Evolutionary conservation across 2,113 vertebrate genomes (phyloP), one percentile per base, ranked within the genome.

Genomic region (Chunga burmeisteri): DNA sequence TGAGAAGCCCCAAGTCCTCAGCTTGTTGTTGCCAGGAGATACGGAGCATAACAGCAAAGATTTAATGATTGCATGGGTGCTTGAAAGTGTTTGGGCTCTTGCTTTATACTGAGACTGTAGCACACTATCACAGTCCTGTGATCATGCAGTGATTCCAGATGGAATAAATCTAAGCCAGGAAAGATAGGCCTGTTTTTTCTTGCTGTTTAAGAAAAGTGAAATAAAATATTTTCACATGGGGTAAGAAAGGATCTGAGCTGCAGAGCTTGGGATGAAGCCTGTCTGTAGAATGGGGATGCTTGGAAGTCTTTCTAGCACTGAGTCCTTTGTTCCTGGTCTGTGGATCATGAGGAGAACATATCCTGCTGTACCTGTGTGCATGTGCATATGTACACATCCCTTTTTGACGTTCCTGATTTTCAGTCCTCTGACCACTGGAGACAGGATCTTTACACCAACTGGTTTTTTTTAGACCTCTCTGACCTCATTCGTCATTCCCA

Each of bases 401-500:
- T 49, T 32, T 86, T 25, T 63, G 61, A 42, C 53, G 13, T 67
- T 71, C 36, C 86, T 68, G 61, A 29, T 56, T 85, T 78, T 71
- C 59, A 26, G 16, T 47, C 71, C 77, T 79, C 81, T 79, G 86
- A 34, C 70, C 52, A 10, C 73, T 61, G 66, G 34, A 85, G 68
- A 65, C 46, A 1, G 4, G 65, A 79, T 87, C 86, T 93, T 93
- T 86, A 71, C 63, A 83, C 88, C 14, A 40, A 15, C 30, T 58
- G 44, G 59, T 71, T 74, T 81, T 56, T 82, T 88, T 95, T 49
- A 38, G 82, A 13, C 52, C 67, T 87, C 73, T 91, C 84, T 65
- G 78, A 90, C 89, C 72, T 96, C 79, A n/a, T 88, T 63, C 74
- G 94, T 90, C 13, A 3, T 62, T 95, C 92, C 66, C 79, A 85